Percentiles rank a stretch among this genome's conserved stretches.
These are phyloP conservation scores for Ormyrus nitidulus DNA, from an alignment of 2,888 invertebrate species.

Conservation along the genomic window DNA sequence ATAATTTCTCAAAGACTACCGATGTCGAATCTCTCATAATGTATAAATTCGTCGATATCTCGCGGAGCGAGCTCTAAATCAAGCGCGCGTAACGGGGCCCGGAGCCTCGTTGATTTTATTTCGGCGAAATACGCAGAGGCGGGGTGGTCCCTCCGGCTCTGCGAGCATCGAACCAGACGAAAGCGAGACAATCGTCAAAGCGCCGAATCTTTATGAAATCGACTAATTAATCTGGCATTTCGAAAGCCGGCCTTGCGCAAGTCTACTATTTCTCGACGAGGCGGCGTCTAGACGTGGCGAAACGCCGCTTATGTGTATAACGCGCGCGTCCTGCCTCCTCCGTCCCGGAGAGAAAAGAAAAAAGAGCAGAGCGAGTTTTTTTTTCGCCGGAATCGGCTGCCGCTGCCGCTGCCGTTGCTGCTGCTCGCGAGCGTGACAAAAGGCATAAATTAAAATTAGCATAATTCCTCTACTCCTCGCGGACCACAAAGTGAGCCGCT, in stretches of 20 bases:
- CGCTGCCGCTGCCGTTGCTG: constrained; percentile 42
- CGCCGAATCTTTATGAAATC: constrained; percentile 59
- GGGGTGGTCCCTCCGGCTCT: constrained; percentile 28
- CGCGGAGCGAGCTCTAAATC: constrained; percentile 43
- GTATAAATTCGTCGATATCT: constrained; percentile 40
- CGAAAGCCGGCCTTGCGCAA: constrained; percentile 50
- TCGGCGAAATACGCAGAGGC: constrained; percentile 34
- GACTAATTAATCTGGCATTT: constrained; percentile 71
- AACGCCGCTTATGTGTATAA: neutral
- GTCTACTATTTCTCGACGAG: no score
- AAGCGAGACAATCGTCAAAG: constrained; percentile 56
- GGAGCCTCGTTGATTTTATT: constrained; percentile 17
- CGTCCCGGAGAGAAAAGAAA: neutral
- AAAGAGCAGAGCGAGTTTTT: neutral
- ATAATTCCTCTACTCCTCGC: constrained; percentile 62
- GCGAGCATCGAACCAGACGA: neutral
- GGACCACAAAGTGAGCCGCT: constrained; percentile 68
- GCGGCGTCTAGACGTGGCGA: neutral
- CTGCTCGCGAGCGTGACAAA: constrained; percentile 58
- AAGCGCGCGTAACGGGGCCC: constrained; percentile 32
- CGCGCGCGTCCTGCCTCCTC: neutral
- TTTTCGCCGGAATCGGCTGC: constrained; percentile 11
- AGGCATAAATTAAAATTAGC: constrained; percentile 70
- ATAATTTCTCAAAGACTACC: constrained; percentile 49
- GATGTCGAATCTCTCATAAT: constrained; percentile 30